Conservation (phyloP, 2,888 invertebrate genomes). For the Catocala nupta region DNA sequence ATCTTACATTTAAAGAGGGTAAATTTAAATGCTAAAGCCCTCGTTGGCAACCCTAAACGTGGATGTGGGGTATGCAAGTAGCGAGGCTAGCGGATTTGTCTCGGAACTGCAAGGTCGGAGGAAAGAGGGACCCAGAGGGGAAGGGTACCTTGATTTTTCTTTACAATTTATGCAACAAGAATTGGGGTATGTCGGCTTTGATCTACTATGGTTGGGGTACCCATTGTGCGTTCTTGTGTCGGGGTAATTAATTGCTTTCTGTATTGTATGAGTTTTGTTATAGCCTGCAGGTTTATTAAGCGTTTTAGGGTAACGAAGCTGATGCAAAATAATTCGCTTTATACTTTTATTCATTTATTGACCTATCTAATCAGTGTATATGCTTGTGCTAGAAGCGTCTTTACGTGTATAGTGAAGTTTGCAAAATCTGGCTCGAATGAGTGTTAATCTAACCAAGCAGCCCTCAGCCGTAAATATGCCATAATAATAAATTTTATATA, state of each 20-base stretch:
- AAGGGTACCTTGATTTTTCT: conserved; percentile 38
- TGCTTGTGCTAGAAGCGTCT: too few relatives aligned
- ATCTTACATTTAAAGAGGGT: conserved; percentile 7
- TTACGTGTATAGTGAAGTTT: too few relatives aligned
- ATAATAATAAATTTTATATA: too few relatives aligned
- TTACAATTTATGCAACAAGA: conserved; percentile 46
- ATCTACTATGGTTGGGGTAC: conserved; percentile 30
- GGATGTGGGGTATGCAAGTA: conserved; percentile 39
- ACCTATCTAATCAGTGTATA: too few relatives aligned
- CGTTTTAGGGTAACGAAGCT: too few relatives aligned
- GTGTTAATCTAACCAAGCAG: too few relatives aligned
- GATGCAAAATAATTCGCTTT: too few relatives aligned
- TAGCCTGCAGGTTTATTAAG: background rate
- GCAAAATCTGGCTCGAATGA: too few relatives aligned
- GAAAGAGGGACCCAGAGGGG: conserved; percentile 18
- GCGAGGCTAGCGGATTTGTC: conserved; percentile 52
- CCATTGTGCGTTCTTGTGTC: conserved; percentile 24
- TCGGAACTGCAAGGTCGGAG: conserved; percentile 55
- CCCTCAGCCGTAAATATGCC: too few relatives aligned
- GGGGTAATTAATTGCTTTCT: conserved; percentile 19
- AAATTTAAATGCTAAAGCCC: background rate
- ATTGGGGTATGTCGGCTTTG: conserved; percentile 36
- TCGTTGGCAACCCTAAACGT: conserved; percentile 35
- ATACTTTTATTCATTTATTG: too few relatives aligned
- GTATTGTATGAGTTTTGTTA: conserved; percentile 4